Evolutionary conservation across 2,888 invertebrate genomes (phyloP), one percentile per base, ranked within the genome.

Genomic region (Trichogramma evanescens): DNA sequence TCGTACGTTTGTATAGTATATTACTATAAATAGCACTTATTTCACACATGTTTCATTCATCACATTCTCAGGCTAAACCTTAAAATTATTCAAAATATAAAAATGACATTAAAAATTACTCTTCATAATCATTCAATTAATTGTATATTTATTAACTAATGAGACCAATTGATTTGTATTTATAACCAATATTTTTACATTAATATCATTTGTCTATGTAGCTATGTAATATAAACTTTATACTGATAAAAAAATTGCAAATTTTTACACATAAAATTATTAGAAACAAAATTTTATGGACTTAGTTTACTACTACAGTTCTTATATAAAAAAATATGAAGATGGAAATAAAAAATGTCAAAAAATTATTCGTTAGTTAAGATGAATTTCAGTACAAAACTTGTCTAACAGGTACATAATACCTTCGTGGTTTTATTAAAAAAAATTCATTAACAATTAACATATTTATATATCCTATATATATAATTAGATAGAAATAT

Each of bases 151-250:
- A 10, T 5, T 56, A 62, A 61, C 63, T 64, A 66, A 56, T 63
- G 65, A 65, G 62, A 64, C 65, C 59, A 65, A 65, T 61, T 7
- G 40, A 54, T 60, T 57, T 51, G 56, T 53, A 63, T 26, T 54
- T 57, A 63, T 62, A 59, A 45, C 58, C 49, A 61, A 62, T 56
- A n/a, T 54, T 61, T 48, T 46, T 54, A 42, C 48, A 53, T 13
- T 64, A 62, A 59, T 64, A 59, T 59, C 58, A 64, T 57, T 52
- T 61, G 38, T 56, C 40, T 50, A 63, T 43, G 4, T 57, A 10
- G 49, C 39, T 56, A 56, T 46, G 56, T 46, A 56, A 52, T 52
- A 51, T 26, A 54, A 44, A 50, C 56, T 61, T 61, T 45, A 50
- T 57, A 57, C 49, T 54, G 50, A 57, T 54, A 2, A 56, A 60